Evolutionary conservation across 2,888 invertebrate genomes (phyloP).

Genomic region (Vesta saturnalis): DNA sequence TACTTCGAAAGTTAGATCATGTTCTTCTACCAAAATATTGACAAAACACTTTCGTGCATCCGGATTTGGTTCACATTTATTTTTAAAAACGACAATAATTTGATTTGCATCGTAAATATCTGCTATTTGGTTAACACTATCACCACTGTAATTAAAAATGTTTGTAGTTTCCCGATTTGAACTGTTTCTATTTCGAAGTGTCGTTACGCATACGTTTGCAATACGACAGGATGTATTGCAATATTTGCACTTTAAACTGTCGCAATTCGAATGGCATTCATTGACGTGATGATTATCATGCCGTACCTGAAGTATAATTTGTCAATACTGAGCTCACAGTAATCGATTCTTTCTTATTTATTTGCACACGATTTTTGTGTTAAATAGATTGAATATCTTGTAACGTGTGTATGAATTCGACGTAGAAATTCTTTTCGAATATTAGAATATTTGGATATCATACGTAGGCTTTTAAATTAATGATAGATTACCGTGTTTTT

Average conservation of each 20-base stretch:
- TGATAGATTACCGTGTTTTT: no score
- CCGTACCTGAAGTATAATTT: background rate
- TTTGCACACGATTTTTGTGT: no score
- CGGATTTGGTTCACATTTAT: background rate
- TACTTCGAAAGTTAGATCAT: background rate
- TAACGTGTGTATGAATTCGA: no score
- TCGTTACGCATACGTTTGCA: conserved; percentile 2
- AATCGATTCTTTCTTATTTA: conserved; percentile 1
- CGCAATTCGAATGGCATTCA: background rate
- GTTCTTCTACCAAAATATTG: background rate
- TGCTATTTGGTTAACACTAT: background rate
- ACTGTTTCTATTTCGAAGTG: background rate
- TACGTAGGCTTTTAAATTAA: no score
- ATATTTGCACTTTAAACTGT: no score
- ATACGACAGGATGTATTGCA: background rate
- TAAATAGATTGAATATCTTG: no score
- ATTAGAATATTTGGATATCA: no score
- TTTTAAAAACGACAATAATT: background rate
- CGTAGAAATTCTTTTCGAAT: no score
- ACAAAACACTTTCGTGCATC: no score
- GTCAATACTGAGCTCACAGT: background rate
- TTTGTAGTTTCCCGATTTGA: conserved; percentile 10
- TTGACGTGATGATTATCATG: conserved; percentile 6
- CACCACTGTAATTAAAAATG: background rate
- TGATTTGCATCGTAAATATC: background rate